Conservation (phyloP, 2,888 invertebrate genomes). For the Drosophila antonietae region DNA sequence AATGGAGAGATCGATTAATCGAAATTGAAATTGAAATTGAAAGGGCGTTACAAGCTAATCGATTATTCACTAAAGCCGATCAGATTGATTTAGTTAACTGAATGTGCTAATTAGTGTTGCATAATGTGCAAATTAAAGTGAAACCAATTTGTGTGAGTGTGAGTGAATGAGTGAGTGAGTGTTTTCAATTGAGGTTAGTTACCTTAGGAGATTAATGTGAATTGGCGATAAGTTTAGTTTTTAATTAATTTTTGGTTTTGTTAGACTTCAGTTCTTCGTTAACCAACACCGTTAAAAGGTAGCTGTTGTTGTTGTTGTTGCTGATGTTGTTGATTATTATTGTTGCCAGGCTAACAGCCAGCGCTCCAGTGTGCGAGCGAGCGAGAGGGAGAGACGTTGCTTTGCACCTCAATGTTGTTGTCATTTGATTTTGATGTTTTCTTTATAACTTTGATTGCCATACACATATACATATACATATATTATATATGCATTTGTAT, state of each 20-base stretch:
- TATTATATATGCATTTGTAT: slow-evolving; percentile 7
- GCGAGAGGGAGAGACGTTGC: slow-evolving; percentile 11
- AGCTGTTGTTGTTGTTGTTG: neutral
- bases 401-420: slow-evolving; percentile 9
- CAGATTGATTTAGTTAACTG: neutral
- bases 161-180: slow-evolving; percentile 2
- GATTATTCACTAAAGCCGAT: neutral
- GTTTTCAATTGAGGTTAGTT: slow-evolving; percentile 70
- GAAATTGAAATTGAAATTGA: neutral
- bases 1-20: slow-evolving; percentile 28
- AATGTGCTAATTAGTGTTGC: slow-evolving; percentile 32
- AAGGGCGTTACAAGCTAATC: neutral
- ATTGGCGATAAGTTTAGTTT: slow-evolving; percentile 73
- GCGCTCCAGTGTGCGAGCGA: slow-evolving; percentile 44
- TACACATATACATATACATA: slow-evolving; percentile 16
- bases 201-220: slow-evolving; percentile 77
- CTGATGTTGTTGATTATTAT: neutral
- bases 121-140: slow-evolving; percentile 33
- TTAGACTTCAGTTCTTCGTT: slow-evolving; percentile 57
- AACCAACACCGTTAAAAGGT: slow-evolving; percentile 42
- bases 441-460: slow-evolving; percentile 11
- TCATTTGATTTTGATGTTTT: slow-evolving; percentile 19
- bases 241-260: slow-evolving; percentile 30
- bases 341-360: slow-evolving; percentile 7
- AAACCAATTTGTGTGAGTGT: slow-evolving; percentile 15